Evolutionary conservation across 2,113 vertebrate genomes (phyloP).

Genomic region (Spheniscus mendiculus): DNA sequence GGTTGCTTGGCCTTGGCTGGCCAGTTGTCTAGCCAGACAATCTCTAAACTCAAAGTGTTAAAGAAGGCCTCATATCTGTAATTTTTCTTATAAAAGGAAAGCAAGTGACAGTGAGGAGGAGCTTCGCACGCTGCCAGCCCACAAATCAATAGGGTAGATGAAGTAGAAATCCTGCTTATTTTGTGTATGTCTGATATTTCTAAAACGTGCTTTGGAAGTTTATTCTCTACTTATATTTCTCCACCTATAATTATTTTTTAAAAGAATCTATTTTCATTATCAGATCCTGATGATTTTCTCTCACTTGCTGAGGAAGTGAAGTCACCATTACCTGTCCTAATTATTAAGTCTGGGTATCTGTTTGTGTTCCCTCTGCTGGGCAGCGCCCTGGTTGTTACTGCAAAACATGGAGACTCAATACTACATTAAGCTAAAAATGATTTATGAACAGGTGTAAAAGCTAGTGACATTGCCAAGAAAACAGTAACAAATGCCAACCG

Average conservation of each 20-base stretch:
- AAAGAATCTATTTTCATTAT: not conserved
- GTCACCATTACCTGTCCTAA: not conserved
- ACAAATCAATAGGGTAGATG: not conserved
- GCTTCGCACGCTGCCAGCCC: not conserved
- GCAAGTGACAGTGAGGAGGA: not conserved
- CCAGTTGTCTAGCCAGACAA: not conserved
- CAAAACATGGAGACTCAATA: not conserved
- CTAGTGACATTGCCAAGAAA: not conserved
- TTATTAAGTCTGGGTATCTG: not conserved
- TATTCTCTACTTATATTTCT: not conserved
- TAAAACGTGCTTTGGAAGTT: not conserved
- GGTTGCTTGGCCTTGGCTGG: not conserved
- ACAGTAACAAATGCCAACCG: not conserved
- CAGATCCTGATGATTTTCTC: not conserved
- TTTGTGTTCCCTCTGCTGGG: not conserved
- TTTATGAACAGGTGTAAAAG: not conserved
- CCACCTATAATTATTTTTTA: not conserved
- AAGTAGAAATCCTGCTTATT: not conserved
- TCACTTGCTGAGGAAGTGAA: not conserved
- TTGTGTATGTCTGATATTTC: not conserved
- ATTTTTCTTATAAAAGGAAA: not conserved
- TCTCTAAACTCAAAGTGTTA: not conserved
- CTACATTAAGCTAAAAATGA: not conserved
- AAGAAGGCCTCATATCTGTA: not conserved
- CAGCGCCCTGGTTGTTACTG: not conserved